Percentiles rank a stretch among this genome's conserved stretches.
phyloP scores from a whole-genome alignment of 2,888 invertebrate genomes.

The Pantelozetes paolii region DNA sequence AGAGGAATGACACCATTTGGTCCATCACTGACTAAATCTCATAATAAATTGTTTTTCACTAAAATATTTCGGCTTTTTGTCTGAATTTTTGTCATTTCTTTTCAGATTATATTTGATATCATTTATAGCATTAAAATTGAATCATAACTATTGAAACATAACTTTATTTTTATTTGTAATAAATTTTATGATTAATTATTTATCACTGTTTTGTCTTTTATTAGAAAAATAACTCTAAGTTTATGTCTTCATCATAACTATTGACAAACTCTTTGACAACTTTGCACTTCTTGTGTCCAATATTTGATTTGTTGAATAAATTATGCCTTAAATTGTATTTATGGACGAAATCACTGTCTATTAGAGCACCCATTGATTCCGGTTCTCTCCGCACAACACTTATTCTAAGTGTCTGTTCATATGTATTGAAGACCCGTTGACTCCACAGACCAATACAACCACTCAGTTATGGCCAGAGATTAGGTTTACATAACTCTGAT shows the following conservation, averaged over 20 bases:
- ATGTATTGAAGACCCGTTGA: too few relatives aligned
- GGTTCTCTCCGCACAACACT: too few relatives aligned
- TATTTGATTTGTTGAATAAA: background rate
- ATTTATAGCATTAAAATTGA: slow-evolving; percentile 20
- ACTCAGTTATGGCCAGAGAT: too few relatives aligned
- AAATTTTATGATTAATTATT: too few relatives aligned
- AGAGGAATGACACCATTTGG: background rate
- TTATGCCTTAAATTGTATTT: background rate
- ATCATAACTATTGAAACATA: too few relatives aligned
- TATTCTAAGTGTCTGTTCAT: too few relatives aligned
- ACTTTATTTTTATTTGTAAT: too few relatives aligned
- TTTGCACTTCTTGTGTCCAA: background rate
- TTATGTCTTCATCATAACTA: background rate
- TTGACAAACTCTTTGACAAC: background rate
- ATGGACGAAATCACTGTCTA: slow-evolving; percentile 3
- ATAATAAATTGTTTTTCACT: background rate
- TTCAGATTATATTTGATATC: background rate
- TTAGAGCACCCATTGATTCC: too few relatives aligned
- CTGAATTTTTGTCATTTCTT: background rate
- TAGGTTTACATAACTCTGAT: too few relatives aligned
- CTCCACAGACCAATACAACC: too few relatives aligned
- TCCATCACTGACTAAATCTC: too few relatives aligned
- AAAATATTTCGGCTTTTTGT: background rate
- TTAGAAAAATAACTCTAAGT: background rate
- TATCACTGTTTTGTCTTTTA: too few relatives aligned